A percentile compares a stretch with the other conserved stretches of the same genome.
These are phyloP conservation scores for Chlorospingus flavigularis DNA, from an alignment of 2,797 vertebrate genomes.

Conservation along the genomic window DNA sequence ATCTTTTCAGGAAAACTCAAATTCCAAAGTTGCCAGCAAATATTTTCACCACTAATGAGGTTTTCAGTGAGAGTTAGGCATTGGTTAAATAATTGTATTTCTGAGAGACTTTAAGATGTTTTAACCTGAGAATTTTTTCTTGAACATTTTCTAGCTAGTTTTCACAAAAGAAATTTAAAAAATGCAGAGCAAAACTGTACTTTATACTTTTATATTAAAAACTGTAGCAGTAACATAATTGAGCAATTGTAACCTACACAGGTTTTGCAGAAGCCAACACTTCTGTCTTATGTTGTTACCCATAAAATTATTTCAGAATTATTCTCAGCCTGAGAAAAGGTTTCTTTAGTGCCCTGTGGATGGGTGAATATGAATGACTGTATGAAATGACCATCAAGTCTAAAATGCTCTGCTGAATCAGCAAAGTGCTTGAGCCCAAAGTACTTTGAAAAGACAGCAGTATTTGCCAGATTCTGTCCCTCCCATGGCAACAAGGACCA, in stretches of 20 bases:
- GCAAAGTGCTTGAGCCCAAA: neutral
- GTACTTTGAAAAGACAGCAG: neutral
- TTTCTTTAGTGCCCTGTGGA: neutral
- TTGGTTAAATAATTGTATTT: neutral
- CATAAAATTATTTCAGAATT: neutral
- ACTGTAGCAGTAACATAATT: neutral
- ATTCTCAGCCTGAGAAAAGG: neutral
- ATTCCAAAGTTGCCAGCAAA: neutral
- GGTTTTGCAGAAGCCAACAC: neutral
- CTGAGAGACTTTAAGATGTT: neutral
- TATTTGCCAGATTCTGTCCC: neutral
- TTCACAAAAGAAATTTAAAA: neutral
- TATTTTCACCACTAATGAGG: neutral
- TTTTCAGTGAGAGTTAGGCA: neutral
- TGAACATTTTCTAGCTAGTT: neutral
- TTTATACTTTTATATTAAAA: neutral
- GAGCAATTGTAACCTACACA: neutral
- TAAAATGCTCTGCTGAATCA: conserved; percentile 7
- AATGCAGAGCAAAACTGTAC: neutral
- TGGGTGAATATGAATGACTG: neutral
- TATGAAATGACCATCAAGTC: neutral
- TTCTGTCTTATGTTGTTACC: neutral
- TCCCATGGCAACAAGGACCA: neutral
- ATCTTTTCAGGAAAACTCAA: neutral
- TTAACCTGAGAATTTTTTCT: neutral